Conservation (phyloP, 1,140 invertebrate species). For the Liolophura sinensis region DNA sequence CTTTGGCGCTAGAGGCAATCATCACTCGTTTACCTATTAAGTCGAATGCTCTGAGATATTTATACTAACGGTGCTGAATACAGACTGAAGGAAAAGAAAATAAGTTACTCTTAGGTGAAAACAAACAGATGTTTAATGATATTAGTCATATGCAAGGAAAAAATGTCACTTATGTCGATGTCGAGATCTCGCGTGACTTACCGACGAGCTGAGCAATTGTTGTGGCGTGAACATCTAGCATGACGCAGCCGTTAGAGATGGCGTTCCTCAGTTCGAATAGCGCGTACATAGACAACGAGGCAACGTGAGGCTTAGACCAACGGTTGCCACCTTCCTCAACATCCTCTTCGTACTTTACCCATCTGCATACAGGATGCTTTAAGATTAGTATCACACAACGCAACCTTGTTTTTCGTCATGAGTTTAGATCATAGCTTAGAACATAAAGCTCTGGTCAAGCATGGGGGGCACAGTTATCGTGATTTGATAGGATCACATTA, state of each 20-base stretch:
- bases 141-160: background rate
- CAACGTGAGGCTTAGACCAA: slow-evolving; percentile 47
- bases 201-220: slow-evolving; percentile 2
- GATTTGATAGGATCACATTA: no score
- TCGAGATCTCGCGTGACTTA: slow-evolving; percentile 1
- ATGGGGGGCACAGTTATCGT: no score
- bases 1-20: no score
- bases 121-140: background rate
- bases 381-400: background rate
- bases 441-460: background rate
- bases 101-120: background rate
- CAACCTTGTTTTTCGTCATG: no score
- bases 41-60: no score
- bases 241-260: slow-evolving; percentile 26
- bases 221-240: slow-evolving; percentile 34
- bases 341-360: slow-evolving; percentile 53
- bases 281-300: slow-evolving; percentile 35
- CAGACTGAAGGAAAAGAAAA: background rate
- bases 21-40: no score
- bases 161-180: background rate
- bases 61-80: background rate
- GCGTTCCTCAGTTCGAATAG: slow-evolving; percentile 36
- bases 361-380: slow-evolving; percentile 29
- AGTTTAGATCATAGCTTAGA: background rate
- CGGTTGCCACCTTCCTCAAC: slow-evolving; percentile 41